A percentile compares a stretch with the other conserved stretches of the same genome.
Evolutionary conservation across 1,140 invertebrate species (phyloP).

Genomic region (Physella acuta): DNA sequence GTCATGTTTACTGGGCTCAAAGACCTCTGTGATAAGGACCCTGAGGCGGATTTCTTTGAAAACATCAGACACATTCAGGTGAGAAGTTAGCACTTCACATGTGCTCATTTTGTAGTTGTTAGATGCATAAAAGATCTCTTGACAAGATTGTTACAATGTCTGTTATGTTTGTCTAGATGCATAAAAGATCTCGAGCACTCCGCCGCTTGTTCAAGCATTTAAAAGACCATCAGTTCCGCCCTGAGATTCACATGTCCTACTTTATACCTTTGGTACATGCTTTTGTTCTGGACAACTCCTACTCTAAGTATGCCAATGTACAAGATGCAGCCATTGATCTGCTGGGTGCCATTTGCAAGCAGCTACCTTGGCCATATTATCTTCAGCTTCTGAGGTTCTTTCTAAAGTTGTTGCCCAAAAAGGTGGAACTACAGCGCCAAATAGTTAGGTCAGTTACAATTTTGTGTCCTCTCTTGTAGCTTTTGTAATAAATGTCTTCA

Average conservation of each 20-base stretch:
- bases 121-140: slow-evolving; percentile 78
- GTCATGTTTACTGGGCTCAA: slow-evolving; percentile 69
- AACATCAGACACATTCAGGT: slow-evolving; percentile 80
- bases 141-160: neutral
- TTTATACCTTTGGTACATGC: slow-evolving; percentile 79
- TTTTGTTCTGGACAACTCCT: slow-evolving; percentile 79
- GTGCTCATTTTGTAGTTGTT: neutral
- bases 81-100: neutral
- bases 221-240: slow-evolving; percentile 65
- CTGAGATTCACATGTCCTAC: slow-evolving; percentile 77
- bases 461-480: neutral
- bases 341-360: slow-evolving; percentile 72
- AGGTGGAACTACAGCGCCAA: slow-evolving; percentile 76
- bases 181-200: slow-evolving; percentile 78
- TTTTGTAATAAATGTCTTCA: neutral
- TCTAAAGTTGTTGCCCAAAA: slow-evolving; percentile 72
- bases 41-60: slow-evolving; percentile 91
- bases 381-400: slow-evolving; percentile 78
- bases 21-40: slow-evolving; percentile 72
- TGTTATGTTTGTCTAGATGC: slow-evolving; percentile 64
- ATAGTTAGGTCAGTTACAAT: slow-evolving; percentile 47
- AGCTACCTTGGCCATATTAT: slow-evolving; percentile 86
- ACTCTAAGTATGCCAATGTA: slow-evolving; percentile 71
- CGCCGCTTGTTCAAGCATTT: slow-evolving; percentile 61
- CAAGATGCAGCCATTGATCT: slow-evolving; percentile 75